Evolutionary conservation across 2,797 vertebrate genomes (phyloP).

Genomic region (Prunella strophiata): DNA sequence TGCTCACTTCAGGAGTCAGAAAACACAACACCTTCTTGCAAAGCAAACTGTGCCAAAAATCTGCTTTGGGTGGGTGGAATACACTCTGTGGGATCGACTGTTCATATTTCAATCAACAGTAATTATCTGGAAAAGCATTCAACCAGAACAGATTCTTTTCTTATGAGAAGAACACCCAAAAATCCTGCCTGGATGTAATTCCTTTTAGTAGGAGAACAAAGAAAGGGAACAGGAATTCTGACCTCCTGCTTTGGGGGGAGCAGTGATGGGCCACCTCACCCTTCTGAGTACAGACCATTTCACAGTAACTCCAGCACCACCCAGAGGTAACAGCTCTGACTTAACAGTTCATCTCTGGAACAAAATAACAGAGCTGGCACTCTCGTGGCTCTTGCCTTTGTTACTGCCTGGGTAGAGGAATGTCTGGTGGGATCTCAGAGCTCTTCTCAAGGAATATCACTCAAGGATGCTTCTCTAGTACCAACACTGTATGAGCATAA

Average conservation of each 20-base stretch:
- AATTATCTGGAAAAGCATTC: background rate
- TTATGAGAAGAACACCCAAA: background rate
- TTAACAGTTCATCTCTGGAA: background rate
- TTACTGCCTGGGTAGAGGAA: background rate
- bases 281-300: background rate
- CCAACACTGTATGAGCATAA: background rate
- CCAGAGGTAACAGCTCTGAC: background rate
- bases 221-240: background rate
- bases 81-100: background rate
- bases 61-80: constrained; percentile 33
- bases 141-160: background rate
- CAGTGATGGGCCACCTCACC: background rate
- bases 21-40: background rate
- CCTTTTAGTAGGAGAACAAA: background rate
- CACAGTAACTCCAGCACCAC: background rate
- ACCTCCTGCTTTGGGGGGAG: background rate
- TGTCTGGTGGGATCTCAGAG: background rate
- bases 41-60: constrained; percentile 14
- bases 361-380: background rate
- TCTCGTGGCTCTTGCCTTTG: background rate
- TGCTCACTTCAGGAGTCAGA: background rate
- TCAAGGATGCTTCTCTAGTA: background rate
- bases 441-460: background rate
- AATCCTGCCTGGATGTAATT: background rate
- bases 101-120: constrained; percentile 5